Conservation (phyloP, 2,888 invertebrate genomes). For the Ceriagrion tenellum region DNA sequence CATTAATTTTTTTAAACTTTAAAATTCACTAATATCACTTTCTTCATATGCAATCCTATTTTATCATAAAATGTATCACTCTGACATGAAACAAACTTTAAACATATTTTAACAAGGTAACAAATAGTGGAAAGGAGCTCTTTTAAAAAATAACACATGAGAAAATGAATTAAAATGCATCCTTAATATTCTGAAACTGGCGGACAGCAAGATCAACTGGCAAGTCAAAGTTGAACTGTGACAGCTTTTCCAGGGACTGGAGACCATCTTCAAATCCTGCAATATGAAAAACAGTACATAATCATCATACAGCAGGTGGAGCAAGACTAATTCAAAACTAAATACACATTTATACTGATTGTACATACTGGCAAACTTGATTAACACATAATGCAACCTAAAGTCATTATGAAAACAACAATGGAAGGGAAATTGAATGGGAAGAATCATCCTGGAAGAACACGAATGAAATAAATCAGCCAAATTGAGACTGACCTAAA, state of each 20-base stretch:
- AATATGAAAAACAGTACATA: constrained; percentile 73
- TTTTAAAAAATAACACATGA: background rate
- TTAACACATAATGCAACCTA: no score
- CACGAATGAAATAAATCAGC: no score
- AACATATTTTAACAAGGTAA: constrained; percentile 6
- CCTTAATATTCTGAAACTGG: constrained; percentile 98
- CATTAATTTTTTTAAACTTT: background rate
- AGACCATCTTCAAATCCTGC: constrained; percentile 97
- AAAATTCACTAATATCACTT: constrained; percentile 3
- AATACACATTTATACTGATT: no score
- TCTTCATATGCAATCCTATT: background rate
- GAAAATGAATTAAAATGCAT: constrained; percentile 86
- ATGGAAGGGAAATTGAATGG: no score
- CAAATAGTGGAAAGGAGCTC: background rate
- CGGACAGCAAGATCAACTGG: constrained; percentile 98
- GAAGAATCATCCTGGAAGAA: no score
- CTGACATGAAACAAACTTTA: background rate
- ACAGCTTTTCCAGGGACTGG: constrained; percentile 92
- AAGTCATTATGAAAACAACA: no score
- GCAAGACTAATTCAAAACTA: no score
- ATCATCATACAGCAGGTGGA: no score
- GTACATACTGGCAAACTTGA: no score
- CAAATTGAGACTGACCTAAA: no score
- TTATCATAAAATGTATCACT: background rate
- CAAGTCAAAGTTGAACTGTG: constrained; percentile 92